Evolutionary conservation across 2,888 invertebrate species (phyloP).

Genomic region (Eupithecia exiguata): DNA sequence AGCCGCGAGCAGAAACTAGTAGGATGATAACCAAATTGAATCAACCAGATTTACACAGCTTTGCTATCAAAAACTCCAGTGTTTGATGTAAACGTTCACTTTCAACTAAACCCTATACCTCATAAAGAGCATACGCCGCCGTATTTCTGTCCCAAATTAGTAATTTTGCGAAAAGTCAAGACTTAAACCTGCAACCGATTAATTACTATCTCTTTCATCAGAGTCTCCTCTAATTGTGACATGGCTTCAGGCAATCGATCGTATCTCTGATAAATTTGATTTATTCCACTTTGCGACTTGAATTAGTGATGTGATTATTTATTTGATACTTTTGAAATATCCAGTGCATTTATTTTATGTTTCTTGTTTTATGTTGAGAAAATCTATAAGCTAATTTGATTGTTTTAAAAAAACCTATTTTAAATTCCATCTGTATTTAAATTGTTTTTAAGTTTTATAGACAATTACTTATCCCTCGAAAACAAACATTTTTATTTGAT

Average conservation of each 20-base stretch:
- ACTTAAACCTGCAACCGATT: background rate
- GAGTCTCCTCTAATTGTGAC: conserved; percentile 16
- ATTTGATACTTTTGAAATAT: background rate
- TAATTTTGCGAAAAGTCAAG: background rate
- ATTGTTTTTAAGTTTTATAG: no score
- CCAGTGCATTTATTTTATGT: background rate
- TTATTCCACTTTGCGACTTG: background rate
- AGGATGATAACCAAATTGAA: background rate
- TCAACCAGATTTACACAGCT: background rate
- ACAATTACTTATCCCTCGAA: no score
- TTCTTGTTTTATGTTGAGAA: background rate
- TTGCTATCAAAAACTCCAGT: background rate
- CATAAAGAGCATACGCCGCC: background rate
- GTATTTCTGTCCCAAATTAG: background rate
- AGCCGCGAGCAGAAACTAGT: background rate
- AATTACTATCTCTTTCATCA: conserved; percentile 7
- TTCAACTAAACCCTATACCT: background rate
- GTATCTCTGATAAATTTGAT: conserved; percentile 15
- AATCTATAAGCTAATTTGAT: no score
- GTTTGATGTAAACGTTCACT: background rate
- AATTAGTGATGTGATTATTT: background rate
- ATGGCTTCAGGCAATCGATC: conserved; percentile 16
- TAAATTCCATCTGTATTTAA: no score
- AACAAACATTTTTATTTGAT: no score
- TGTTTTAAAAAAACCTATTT: no score